Percentiles rank a stretch among this genome's conserved stretches.
Evolutionary conservation across 2,888 invertebrate species (phyloP).

Genomic region (Agriopis aurantiaria): DNA sequence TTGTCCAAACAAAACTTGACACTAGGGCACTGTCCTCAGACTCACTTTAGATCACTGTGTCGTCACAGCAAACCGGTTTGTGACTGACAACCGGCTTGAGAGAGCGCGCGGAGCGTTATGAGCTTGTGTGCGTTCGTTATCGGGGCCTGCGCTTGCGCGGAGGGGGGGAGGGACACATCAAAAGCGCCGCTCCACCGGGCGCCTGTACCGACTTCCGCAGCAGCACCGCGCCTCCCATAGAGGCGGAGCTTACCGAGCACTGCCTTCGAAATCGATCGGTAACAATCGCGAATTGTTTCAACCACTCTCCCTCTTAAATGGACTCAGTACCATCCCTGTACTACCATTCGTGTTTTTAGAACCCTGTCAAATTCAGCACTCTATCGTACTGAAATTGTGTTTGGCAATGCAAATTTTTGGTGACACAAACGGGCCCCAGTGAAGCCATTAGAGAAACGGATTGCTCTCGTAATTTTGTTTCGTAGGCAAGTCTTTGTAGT

Average conservation of each 20-base stretch:
- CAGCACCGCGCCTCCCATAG: conserved; percentile 79
- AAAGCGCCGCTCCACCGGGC: conserved; percentile 78
- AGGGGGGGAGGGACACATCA: conserved; percentile 72
- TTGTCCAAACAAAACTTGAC: conserved; percentile 75
- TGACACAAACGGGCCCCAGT: conserved; percentile 72
- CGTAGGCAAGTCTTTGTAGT: conserved; percentile 79
- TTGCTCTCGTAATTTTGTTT: conserved; percentile 83
- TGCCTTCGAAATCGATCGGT: conserved; percentile 82
- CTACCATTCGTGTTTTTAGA: conserved; percentile 40
- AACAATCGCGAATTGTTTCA: conserved; percentile 73
- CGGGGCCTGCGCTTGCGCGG: conserved; percentile 71
- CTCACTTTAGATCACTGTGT: conserved; percentile 74
- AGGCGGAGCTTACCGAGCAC: conserved; percentile 80
- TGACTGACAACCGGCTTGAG: conserved; percentile 81
- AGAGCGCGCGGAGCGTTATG: conserved; percentile 84
- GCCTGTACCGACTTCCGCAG: conserved; percentile 82
- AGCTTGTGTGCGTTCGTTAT: conserved; percentile 82
- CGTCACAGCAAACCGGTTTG: conserved; percentile 81
- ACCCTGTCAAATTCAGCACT: conserved; percentile 61
- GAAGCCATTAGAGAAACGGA: conserved; percentile 79
- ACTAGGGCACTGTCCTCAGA: conserved; percentile 71
- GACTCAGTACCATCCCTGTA: conserved; percentile 61
- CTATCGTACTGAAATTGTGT: conserved; percentile 60
- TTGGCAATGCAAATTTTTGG: conserved; percentile 80
- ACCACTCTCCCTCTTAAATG: conserved; percentile 49